phyloP scores from a whole-genome alignment of 2,113 vertebrate species.

The Nyctibius bracteatus region DNA sequence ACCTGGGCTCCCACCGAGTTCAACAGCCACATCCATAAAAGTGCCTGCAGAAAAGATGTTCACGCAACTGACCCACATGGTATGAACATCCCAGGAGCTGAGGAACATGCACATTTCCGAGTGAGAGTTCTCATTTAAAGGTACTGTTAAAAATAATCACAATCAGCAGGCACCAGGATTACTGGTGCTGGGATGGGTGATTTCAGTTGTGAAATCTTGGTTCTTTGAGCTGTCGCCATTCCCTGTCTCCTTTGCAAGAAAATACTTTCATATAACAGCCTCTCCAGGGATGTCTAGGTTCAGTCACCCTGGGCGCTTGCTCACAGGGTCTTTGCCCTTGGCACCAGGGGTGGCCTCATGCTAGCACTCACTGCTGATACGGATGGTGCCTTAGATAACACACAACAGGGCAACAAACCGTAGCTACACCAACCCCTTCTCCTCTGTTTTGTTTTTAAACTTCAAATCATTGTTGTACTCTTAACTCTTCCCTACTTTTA shows the following conservation, averaged over 20 bases:
- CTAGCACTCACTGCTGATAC: background rate
- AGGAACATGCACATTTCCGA: background rate
- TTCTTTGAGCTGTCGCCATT: background rate
- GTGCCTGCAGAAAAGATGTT: background rate
- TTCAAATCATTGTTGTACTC: background rate
- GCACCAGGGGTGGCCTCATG: background rate
- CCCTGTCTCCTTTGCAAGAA: background rate
- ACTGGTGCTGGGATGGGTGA: rapidly evolving
- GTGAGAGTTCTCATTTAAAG: background rate
- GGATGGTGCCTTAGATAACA: background rate
- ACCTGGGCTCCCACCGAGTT: background rate
- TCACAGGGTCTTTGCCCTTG: background rate
- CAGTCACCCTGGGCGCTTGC: background rate
- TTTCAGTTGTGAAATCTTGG: background rate
- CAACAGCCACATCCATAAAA: background rate
- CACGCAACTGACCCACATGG: background rate
- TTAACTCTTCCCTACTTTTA: background rate
- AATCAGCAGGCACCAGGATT: background rate
- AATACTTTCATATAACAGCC: background rate
- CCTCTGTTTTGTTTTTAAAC: background rate
- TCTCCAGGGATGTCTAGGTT: background rate
- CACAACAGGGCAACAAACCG: rapidly evolving
- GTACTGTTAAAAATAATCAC: background rate
- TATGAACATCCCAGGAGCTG: background rate
- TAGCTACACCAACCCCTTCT: background rate